These are phyloP conservation scores for Rhagium mordax DNA, from an alignment of 2,888 invertebrate genomes.

Conservation along the genomic window DNA sequence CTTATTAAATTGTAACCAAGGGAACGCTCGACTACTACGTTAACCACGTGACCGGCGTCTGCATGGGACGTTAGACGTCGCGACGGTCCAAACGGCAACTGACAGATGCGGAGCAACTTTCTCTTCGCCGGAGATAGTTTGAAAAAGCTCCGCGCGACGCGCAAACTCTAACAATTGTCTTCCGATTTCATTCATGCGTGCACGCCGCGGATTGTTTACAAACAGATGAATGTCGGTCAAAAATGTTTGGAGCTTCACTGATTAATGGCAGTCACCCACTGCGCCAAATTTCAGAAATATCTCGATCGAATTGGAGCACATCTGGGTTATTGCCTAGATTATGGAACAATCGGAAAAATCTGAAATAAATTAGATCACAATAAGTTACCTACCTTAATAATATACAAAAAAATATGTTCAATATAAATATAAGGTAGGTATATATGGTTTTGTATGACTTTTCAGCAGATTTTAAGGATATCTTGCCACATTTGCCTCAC, in stretches of 20 bases:
- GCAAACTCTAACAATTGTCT: conserved; percentile 22
- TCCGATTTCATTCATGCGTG: conserved; percentile 11
- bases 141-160: conserved; percentile 22
- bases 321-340: too few relatives aligned
- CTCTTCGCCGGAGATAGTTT: conserved; percentile 38
- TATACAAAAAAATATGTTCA: too few relatives aligned
- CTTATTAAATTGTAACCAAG: conserved; percentile 21
- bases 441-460: too few relatives aligned
- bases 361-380: too few relatives aligned
- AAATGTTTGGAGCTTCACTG: neutral
- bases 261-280: neutral
- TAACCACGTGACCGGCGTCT: conserved; percentile 31
- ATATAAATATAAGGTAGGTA: too few relatives aligned
- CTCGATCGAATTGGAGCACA: neutral
- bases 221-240: conserved; percentile 7
- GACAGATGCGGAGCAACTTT: conserved; percentile 37
- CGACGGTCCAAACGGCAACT: conserved; percentile 39
- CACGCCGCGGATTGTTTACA: conserved; percentile 14
- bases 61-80: conserved; percentile 38
- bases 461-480: too few relatives aligned
- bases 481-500: too few relatives aligned
- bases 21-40: conserved; percentile 27
- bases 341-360: too few relatives aligned
- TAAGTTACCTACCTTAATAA: too few relatives aligned
- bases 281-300: neutral